Base-by-base conservation (phyloP, 1,140 invertebrate species). In the Drosophila sp. region DNA sequence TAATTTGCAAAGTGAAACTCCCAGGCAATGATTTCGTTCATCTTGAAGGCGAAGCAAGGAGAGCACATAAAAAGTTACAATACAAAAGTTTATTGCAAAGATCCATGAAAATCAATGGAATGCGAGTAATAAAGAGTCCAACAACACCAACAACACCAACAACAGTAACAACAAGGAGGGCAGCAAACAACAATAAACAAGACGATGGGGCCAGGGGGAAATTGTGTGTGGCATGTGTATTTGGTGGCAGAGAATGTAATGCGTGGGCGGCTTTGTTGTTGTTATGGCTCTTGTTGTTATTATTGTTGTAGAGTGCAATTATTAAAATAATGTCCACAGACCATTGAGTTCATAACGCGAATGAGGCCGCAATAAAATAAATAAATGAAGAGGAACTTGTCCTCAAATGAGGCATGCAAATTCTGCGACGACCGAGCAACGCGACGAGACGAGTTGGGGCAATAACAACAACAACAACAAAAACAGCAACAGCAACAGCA, bases 291-390 rank as follows among this genome's bases (percentile, higher is more conserved):
- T 50, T 66, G 69, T 50, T 43, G 58, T 40, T 66, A 11, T 38
- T 65, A 11, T 71, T 78, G 61, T 46, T 67, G 72, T 69, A 57
- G 58, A 53, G 53, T 79, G 79, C 83, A 91, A 90, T 91, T 91
- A 91, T 89, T 77, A 80, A 89, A 90, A 91, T 86, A 78, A 83
- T 83, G 78, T 80, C 79, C 89, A 90, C 79, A 86, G 89, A 57
- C 89, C 89, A 90, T 91, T 91, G 89, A 91, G 78, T 89, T 90
- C 89, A 89, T 91, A 91, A 91, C 89, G 89, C 89, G 89, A 91
- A 90, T 91, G 89, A 91, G 89, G 89, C 84, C 89, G 89, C 89
- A 91, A 89, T 91, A 91, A 91, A 91, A 91, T 91, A 91, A 91
- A 91, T 91, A 91, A 91, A 90, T 90, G 81, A 90, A 90, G 82